Evolutionary conservation across 2,888 invertebrate genomes (phyloP).

Genomic region (Anticlea derivata): DNA sequence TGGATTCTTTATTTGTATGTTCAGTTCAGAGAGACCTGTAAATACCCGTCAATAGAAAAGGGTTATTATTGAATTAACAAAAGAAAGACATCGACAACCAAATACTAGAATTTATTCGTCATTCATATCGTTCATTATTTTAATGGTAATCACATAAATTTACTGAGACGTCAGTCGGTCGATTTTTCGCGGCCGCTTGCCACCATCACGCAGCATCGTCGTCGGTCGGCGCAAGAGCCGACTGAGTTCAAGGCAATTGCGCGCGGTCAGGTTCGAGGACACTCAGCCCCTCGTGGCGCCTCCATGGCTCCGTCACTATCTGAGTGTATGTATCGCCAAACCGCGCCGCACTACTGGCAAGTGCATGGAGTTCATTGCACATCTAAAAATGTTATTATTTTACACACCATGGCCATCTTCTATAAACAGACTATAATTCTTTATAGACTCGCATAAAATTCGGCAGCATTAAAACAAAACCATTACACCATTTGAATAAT

Average conservation of each 20-base stretch:
- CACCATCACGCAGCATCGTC: slow-evolving; percentile 49
- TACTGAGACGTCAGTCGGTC: slow-evolving; percentile 45
- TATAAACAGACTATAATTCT: too few species aligned
- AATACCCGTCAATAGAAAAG: too few species aligned
- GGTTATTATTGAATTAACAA: too few species aligned
- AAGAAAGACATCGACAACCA: too few species aligned
- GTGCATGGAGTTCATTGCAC: slow-evolving; percentile 2
- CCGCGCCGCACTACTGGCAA: not conserved
- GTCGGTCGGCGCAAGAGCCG: slow-evolving; percentile 60
- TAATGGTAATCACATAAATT: slow-evolving; percentile 30
- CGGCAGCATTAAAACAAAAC: too few species aligned
- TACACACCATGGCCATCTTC: not conserved
- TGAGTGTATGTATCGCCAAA: slow-evolving; percentile 31
- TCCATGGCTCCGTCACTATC: slow-evolving; percentile 51
- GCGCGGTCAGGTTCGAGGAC: slow-evolving; percentile 84
- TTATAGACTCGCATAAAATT: too few species aligned
- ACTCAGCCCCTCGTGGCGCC: slow-evolving; percentile 72
- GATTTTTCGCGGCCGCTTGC: slow-evolving; percentile 60
- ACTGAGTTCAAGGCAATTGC: slow-evolving; percentile 81
- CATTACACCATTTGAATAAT: too few species aligned
- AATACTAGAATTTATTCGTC: too few species aligned
- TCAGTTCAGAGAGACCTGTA: too few species aligned
- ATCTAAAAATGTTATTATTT: not conserved
- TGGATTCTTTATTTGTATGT: too few species aligned
- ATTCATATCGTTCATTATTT: not conserved